Evolutionary conservation across 2,888 invertebrate species (phyloP), one percentile per base, ranked within the genome.

Genomic region (Epinotia brunnichana): DNA sequence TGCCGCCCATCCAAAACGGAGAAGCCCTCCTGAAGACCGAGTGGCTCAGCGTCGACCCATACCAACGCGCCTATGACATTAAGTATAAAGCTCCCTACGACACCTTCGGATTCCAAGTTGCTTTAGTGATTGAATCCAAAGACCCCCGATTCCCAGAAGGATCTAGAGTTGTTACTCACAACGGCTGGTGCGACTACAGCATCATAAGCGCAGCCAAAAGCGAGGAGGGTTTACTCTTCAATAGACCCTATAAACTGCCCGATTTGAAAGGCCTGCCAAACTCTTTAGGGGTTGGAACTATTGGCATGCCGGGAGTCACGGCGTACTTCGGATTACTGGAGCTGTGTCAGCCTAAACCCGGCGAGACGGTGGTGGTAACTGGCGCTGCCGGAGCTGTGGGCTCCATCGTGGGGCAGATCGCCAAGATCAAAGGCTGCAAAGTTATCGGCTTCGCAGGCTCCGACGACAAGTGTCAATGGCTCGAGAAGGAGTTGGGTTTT

Each of bases 381-480:
- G 94, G 95, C 0, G 97, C 96, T 3, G 96, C 96, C 0, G 96
- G 96, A 2, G 96, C 96, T 3, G 96, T 96, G 19, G 96, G 96
- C 17, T 94, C 92, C 77, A 85, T 94, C 29, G 95, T 95, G 2
- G 95, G 95, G 3, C 96, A 96, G 86, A 94, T 96, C 74, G 95
- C 94, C 95, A 7, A 39, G 39, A 39, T 39, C 39, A 39, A 39
- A 39, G 39, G 39, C 39, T 39, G 39, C 39, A 39, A 39, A n/a
- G n/a, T n/a, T n/a, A n/a, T n/a, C n/a, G n/a, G n/a, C n/a, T n/a
- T n/a, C n/a, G n/a, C n/a, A n/a, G 96, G 96, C 0, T 90, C 94
- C 0, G 94, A 95, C 75, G 94, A 92, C 24, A 96, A 96, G 87
- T 94, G 95, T 69, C 86, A 93, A 75, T 94, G 95, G 94, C 83